Base-by-base conservation (phyloP, 2,113 vertebrate genomes). In the Scytalopus superciliaris region DNA sequence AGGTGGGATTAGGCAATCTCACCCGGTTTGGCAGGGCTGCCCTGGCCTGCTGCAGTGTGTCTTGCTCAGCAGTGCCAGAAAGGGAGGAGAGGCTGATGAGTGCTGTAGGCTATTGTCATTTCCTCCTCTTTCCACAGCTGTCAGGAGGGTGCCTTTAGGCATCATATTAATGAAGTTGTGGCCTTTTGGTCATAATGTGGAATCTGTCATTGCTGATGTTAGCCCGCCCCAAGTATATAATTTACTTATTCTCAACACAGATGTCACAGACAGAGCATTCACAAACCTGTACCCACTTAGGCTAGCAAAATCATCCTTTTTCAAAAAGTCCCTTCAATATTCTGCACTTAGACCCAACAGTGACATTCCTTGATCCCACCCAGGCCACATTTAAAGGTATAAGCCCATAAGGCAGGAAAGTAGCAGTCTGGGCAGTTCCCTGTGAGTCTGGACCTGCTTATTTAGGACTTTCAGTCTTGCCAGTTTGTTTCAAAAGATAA, bases 141-240 rank as follows among this genome's bases (percentile, higher is more conserved):
- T 88, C 83, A 92, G 68, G 79, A 92, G 18, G 47, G 84, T 88
- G 92, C 76, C 96, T 93, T 94, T 60, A 94, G 94, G 94, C 76
- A 22, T 75, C 22, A 27, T 93, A 84, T 84, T 95, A 95, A 96
- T 96, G 90, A 96, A 92, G 73, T 78, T 93, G 90, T 92, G 88
- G 88, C 88, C 88, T 91, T 93, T 90, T 84, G 96, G 68, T 85
- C 90, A 90, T 88, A 37, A 52, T 10, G 35, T 89, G 49, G 52
- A 62, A 91, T 64, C 42, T 92, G 90, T 90, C 93, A 77, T 95
- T 4, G 0, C 52, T 64, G 21, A 44, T 44, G 72, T 47, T 90
- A 37, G 17, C 63, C 28, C 30, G 21, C 30, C 25, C 25, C 13
- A 56, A 76, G 39, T 79, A 40, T 55, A 77, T 50, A 1, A 1